phyloP scores from a whole-genome alignment of 2,113 vertebrate genomes.

The Elanoides forficatus region DNA sequence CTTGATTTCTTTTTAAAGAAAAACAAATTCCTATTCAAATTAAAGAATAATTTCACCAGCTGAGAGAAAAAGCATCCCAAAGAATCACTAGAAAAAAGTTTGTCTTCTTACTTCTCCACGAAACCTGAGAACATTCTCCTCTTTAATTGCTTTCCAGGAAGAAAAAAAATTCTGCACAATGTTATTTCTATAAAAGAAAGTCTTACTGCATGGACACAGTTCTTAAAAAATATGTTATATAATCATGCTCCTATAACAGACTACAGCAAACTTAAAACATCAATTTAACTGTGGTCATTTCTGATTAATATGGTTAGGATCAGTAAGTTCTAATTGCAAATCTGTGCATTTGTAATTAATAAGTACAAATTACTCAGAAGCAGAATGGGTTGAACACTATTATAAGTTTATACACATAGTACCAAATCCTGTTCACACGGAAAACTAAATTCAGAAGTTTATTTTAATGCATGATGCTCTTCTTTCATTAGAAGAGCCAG shows the following conservation, averaged over 20 bases:
- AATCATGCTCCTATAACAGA: constrained; percentile 11
- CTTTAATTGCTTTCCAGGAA: not conserved
- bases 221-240: not conserved
- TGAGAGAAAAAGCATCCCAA: not conserved
- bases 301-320: constrained; percentile 48
- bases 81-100: not conserved
- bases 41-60: not conserved
- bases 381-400: constrained; percentile 12
- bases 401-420: constrained; percentile 27
- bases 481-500: constrained; percentile 6
- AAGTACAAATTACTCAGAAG: constrained; percentile 55
- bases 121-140: not conserved
- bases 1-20: not conserved
- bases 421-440: constrained; percentile 28
- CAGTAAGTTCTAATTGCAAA: constrained; percentile 32
- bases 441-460: constrained; percentile 51
- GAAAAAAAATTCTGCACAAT: not conserved
- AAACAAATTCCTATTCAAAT: not conserved
- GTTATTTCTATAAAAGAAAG: not conserved
- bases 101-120: not conserved
- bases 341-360: constrained; percentile 58
- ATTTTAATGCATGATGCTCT: constrained; percentile 26
- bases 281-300: constrained; percentile 33
- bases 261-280: constrained; percentile 13
- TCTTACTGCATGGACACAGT: not conserved